A percentile compares a stretch with the other conserved stretches of the same genome.
Evolutionary conservation across 2,797 vertebrate species (phyloP).

Genomic region (Schizopygopsis pylzovi): DNA sequence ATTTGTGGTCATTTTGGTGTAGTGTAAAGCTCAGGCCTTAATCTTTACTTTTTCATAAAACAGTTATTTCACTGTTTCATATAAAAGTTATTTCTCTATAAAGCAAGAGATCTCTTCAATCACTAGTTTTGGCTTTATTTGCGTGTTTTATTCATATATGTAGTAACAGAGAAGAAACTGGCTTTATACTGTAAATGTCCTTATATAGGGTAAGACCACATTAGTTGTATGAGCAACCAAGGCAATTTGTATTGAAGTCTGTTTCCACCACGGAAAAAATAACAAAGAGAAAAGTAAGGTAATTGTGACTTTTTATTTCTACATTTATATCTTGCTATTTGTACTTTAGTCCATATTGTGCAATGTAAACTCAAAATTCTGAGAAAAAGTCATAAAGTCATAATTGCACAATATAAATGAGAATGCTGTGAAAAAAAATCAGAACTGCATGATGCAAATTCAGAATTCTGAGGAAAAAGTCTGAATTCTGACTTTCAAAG

Average conservation of each 20-base stretch:
- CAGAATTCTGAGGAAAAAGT: not conserved
- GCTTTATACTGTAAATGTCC: not conserved
- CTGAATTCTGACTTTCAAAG: too few species aligned
- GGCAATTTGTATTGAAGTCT: not conserved
- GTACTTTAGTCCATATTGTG: not conserved
- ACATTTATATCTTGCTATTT: not conserved
- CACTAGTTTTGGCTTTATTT: not conserved
- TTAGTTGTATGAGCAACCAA: not conserved
- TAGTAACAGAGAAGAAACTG: not conserved
- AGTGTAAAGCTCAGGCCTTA: constrained; percentile 7
- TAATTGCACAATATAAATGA: too few species aligned
- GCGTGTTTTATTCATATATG: not conserved
- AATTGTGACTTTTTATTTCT: too few species aligned
- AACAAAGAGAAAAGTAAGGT: too few species aligned
- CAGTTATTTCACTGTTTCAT: too few species aligned
- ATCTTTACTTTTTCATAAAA: constrained; percentile 15
- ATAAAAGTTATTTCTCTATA: not conserved
- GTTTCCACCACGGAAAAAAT: not conserved
- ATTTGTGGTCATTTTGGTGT: constrained; percentile 32
- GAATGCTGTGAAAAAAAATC: not conserved
- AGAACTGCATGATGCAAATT: not conserved
- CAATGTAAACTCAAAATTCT: too few species aligned
- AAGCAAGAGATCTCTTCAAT: not conserved
- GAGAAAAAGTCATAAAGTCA: not conserved
- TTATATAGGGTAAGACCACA: not conserved